Evolutionary conservation across 2,888 invertebrate genomes (phyloP), one percentile per base, ranked within the genome.

Genomic region (Petrolisthes cinctipes): DNA sequence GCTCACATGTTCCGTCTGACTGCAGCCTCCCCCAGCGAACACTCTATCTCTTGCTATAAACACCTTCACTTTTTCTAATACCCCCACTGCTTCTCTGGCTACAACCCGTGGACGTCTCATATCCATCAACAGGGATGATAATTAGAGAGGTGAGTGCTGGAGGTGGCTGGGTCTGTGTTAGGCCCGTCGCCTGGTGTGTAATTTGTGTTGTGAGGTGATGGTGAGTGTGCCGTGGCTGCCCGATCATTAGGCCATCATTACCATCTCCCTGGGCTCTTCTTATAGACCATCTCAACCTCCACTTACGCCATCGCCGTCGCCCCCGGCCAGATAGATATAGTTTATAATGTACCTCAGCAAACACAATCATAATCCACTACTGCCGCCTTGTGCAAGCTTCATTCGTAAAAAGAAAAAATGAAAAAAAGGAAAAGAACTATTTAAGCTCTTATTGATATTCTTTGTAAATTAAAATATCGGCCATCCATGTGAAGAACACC

Each of bases 101-200:
- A 37, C 37, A 37, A 37, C 37, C 37, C 37, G 37, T 37, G 37
- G 37, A 37, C 37, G 37, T 37, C 37, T 37, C 37, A 37, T 37
- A 37, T 37, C 37, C 37, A 37, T 37, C 37, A 37, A 37, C 37
- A 37, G 37, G 37, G 37, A 37, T 37, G 37, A 37, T 37, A 37
- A 37, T 37, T 37, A 37, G 37, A 37, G 37, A 37, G 37, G 37
- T 37, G 37, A 37, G 17, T 9, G 61, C 1, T 61, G 20, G 71
- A 71, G 71, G 71, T 71, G 20, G 20, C 20, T n/a, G 20, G 14
- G 20, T 6, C 1, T 71, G 71, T 71, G 61, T 81, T 56, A 61
- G 80, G 57, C 80, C 61, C 61, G 80, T 81, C 80, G 20, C 61
- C 61, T 23, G 57, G n/a, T 61, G 80, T 81, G 37, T 81, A 81